Conservation (phyloP, 2,113 vertebrate genomes). For the Oophaga pumilio region DNA sequence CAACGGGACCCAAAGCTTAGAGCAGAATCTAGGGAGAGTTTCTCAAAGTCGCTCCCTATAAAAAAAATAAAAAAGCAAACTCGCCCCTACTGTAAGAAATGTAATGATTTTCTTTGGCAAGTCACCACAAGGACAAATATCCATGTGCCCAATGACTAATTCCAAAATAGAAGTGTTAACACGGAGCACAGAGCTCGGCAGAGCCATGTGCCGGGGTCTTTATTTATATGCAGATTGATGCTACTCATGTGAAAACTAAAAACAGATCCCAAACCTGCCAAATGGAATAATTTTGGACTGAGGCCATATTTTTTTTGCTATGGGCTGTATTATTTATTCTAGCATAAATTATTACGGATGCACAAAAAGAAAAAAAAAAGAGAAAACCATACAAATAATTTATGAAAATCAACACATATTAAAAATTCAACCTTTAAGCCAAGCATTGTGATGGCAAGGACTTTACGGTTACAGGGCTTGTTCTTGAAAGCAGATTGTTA, state of each 20-base stretch:
- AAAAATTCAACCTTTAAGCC: constrained; percentile 36
- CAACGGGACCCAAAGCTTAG: constrained; percentile 66
- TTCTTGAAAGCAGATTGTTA: background rate
- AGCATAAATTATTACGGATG: constrained; percentile 49
- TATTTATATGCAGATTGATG: constrained; percentile 81
- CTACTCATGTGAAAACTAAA: constrained; percentile 77
- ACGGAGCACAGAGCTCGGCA: constrained; percentile 74
- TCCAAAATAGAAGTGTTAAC: constrained; percentile 76
- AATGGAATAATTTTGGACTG: constrained; percentile 77
- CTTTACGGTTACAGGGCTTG: background rate
- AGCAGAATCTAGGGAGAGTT: constrained; percentile 68
- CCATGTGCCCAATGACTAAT: constrained; percentile 75
- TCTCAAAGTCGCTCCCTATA: constrained; percentile 59
- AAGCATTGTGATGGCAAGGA: background rate
- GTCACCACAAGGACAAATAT: constrained; percentile 67
- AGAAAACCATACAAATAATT: constrained; percentile 32
- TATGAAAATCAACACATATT: constrained; percentile 49
- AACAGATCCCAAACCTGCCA: constrained; percentile 75
- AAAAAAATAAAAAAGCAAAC: constrained; percentile 16
- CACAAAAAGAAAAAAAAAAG: constrained; percentile 28
- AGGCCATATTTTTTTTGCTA: constrained; percentile 68
- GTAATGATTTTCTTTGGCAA: constrained; percentile 75
- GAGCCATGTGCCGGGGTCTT: constrained; percentile 72
- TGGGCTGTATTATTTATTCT: constrained; percentile 62
- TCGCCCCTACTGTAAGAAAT: constrained; percentile 62